Base-by-base conservation (phyloP, 1,140 invertebrate species). In the Hesperophylax magnus region DNA sequence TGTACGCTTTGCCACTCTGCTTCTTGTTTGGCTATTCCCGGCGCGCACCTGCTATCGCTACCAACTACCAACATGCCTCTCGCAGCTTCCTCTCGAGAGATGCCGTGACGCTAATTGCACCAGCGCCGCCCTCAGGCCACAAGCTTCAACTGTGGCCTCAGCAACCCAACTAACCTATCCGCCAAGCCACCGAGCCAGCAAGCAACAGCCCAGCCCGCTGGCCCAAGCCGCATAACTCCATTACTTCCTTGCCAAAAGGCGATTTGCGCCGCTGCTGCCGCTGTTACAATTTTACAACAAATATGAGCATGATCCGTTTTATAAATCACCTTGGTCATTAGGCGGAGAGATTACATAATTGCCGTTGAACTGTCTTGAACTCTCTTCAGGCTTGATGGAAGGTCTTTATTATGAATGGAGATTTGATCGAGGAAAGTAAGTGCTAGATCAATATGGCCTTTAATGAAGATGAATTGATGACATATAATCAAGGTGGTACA, bases 91-190 rank as follows among this genome's bases (percentile, higher is more conserved):
- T 17, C 60, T 27, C 17, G 56, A 56, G 63, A 76, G 77, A 52
- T 81, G 82, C 79, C 82, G 82, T 83, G 82, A 83, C 79, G 79
- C 61, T 83, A 81, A 83, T 83, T 81, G 31, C 69, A 2, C 31
- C 20, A 22, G 27, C 54, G 34, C 20, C 54, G 67, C 78, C 78
- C 65, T 20, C 63, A 9, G 61, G 77, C 77, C 9, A 67, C 39
- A 47, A 14, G 39, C 39, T 11, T 47, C 39, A 47, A 47, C 39
- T 47, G 39, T 47, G 39, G 39, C 39, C 39, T 47, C 39, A 47
- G 5, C 34, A 8, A 8, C 39, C 39, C 27, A 27, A 27, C 27
- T 27, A 14, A 14, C 39, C 39, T 14, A 47, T 11, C 9, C 9
- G 11, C 39, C 39, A 47, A 47, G 9, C 39, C 39, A 14, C 39